These are phyloP conservation scores for Platalea minor DNA, from an alignment of 2,797 vertebrate species.

Conservation along the genomic window DNA sequence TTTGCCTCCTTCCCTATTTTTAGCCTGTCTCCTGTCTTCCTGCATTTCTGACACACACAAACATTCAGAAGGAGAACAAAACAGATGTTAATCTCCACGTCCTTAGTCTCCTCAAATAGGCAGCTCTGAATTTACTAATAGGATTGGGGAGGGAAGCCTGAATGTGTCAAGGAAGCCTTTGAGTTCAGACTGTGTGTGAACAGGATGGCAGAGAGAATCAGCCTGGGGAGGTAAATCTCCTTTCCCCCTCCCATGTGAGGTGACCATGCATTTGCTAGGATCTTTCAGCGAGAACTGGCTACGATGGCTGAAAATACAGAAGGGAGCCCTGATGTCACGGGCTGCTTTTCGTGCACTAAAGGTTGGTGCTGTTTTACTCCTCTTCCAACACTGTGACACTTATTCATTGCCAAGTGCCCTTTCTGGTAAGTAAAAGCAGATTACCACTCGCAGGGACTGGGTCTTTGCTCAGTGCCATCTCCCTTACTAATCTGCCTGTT, in stretches of 20 bases:
- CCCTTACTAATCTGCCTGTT: not conserved
- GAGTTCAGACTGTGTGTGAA: not conserved
- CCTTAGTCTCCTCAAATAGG: constrained; percentile 26
- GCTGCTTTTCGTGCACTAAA: constrained; percentile 55
- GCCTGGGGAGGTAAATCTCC: not conserved
- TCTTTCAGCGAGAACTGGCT: constrained; percentile 74
- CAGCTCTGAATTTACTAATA: constrained; percentile 59
- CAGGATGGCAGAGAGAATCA: not conserved
- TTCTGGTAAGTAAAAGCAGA: not conserved
- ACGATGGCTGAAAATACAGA: constrained; percentile 72
- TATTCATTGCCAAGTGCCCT: not conserved
- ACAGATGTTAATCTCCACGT: constrained; percentile 28
- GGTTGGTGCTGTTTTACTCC: constrained; percentile 31
- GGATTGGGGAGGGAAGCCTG: constrained; percentile 48
- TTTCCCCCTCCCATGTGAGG: not conserved
- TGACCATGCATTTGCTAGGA: constrained; percentile 70
- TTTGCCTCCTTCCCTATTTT: not conserved
- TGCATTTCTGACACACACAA: not conserved
- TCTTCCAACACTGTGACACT: not conserved
- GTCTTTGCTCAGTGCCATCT: not conserved
- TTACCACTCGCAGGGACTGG: not conserved
- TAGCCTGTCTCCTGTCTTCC: not conserved
- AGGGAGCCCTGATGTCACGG: constrained; percentile 34
- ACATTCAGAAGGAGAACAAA: not conserved
- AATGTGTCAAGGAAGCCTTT: not conserved